Evolutionary conservation across 2,888 invertebrate genomes (phyloP).

Genomic region (Eilema depressum): DNA sequence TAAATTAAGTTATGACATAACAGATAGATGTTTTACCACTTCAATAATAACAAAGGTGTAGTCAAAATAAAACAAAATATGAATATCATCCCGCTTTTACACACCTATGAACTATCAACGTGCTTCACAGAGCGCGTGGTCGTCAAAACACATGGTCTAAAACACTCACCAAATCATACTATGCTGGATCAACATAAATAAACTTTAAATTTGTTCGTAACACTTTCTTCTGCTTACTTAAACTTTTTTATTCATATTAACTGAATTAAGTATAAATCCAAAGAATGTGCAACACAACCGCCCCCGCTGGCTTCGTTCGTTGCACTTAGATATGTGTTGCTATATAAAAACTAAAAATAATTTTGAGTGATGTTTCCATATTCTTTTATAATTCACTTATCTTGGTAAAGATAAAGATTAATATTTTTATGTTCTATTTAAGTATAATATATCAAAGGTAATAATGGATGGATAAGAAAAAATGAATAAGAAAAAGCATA

Average conservation of each 20-base stretch:
- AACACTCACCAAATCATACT: constrained; percentile 68
- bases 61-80: constrained; percentile 31
- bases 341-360: constrained; percentile 18
- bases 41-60: constrained; percentile 22
- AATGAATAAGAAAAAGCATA: background rate
- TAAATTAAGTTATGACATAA: constrained; percentile 7
- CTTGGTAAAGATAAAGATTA: background rate
- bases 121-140: constrained; percentile 68
- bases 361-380: background rate
- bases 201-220: constrained; percentile 26
- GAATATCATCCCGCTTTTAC: constrained; percentile 21
- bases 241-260: constrained; percentile 54
- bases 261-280: constrained; percentile 50
- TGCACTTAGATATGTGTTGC: constrained; percentile 58
- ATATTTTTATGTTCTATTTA: background rate
- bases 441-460: background rate
- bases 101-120: constrained; percentile 47
- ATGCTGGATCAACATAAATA: constrained; percentile 35
- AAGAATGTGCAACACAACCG: constrained; percentile 66
- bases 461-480: too few relatives aligned
- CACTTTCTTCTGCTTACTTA: constrained; percentile 35
- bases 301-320: constrained; percentile 61
- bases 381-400: background rate
- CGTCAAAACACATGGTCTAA: constrained; percentile 34
- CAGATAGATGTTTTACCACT: constrained; percentile 1